Evolutionary conservation across 2,113 vertebrate species (phyloP).

Genomic region (Dasyurus viverrinus): DNA sequence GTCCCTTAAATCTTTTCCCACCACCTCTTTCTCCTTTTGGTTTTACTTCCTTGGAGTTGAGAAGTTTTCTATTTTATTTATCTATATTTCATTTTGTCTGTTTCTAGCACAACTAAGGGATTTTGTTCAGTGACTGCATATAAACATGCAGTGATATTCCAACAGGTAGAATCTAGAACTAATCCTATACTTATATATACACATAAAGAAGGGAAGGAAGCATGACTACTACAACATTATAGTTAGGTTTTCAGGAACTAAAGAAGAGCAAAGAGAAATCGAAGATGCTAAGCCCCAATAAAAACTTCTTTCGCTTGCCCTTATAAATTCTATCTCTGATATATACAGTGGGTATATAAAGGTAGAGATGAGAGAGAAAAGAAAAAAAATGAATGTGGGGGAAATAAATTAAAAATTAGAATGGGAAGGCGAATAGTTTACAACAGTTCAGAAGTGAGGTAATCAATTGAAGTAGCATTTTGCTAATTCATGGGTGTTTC

Average conservation of each 20-base stretch:
- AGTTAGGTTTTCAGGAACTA: not conserved
- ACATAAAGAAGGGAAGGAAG: not conserved
- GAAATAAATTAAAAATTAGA: not conserved
- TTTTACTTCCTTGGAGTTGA: not conserved
- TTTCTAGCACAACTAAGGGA: not conserved
- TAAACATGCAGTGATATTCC: not conserved
- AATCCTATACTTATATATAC: not conserved
- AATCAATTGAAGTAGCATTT: not conserved
- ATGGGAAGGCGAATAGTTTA: not conserved
- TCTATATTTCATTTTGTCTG: not conserved
- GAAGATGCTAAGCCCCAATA: not conserved
- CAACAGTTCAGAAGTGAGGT: not conserved
- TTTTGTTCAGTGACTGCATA: not conserved
- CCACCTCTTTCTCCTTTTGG: not conserved
- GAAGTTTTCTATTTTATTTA: not conserved
- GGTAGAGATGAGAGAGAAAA: not conserved
- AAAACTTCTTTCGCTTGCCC: not conserved
- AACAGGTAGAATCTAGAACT: not conserved
- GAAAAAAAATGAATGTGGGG: not conserved
- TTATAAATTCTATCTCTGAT: not conserved
- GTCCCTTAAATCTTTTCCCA: not conserved
- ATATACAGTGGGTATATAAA: not conserved
- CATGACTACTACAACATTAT: too few species aligned
- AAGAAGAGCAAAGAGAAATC: not conserved
- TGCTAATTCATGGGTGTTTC: not conserved